These are phyloP conservation scores for Gasterosteus nipponicus DNA, from an alignment of 2,113 vertebrate genomes.

Conservation along the genomic window DNA sequence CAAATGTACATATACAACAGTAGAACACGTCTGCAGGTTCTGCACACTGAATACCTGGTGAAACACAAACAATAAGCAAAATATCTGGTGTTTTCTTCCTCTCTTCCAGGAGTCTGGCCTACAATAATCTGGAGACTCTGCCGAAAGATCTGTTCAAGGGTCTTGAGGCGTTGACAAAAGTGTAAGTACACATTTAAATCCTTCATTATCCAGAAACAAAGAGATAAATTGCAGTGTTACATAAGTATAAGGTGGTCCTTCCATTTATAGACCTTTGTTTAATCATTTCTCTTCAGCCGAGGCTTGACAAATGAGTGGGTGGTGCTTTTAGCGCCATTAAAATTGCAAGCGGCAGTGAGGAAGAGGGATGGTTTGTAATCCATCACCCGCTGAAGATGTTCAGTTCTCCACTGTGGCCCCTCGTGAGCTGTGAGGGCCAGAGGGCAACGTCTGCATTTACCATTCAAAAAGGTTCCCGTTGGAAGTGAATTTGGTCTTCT, in stretches of 20 bases:
- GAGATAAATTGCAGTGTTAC: slow-evolving; percentile 3
- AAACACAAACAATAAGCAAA: not conserved
- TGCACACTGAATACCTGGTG: not conserved
- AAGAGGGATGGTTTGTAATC: slow-evolving; percentile 33
- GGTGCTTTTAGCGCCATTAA: slow-evolving; percentile 68
- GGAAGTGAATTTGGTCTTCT: slow-evolving; percentile 24
- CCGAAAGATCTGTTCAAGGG: slow-evolving; percentile 98
- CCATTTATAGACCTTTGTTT: slow-evolving; percentile 62
- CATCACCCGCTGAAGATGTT: slow-evolving; percentile 40
- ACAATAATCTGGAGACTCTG: slow-evolving; percentile 96
- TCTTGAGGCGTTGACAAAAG: slow-evolving; percentile 96
- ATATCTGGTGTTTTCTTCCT: not conserved
- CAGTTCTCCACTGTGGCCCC: not conserved
- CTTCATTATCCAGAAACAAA: slow-evolving; percentile 2
- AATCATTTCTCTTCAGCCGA: slow-evolving; percentile 55
- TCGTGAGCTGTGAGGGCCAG: slow-evolving; percentile 23
- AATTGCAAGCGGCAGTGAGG: slow-evolving; percentile 55
- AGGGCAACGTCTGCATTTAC: slow-evolving; percentile 4
- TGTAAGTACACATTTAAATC: slow-evolving; percentile 84
- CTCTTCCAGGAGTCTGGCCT: slow-evolving; percentile 92
- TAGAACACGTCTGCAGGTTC: not conserved
- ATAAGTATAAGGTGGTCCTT: slow-evolving; percentile 18
- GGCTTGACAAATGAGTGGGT: slow-evolving; percentile 69
- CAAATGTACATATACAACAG: not conserved
- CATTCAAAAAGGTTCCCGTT: not conserved